Evolutionary conservation across 2,797 vertebrate species (phyloP), one percentile per base, ranked within the genome.

Genomic region (Pempheris klunzingeri): DNA sequence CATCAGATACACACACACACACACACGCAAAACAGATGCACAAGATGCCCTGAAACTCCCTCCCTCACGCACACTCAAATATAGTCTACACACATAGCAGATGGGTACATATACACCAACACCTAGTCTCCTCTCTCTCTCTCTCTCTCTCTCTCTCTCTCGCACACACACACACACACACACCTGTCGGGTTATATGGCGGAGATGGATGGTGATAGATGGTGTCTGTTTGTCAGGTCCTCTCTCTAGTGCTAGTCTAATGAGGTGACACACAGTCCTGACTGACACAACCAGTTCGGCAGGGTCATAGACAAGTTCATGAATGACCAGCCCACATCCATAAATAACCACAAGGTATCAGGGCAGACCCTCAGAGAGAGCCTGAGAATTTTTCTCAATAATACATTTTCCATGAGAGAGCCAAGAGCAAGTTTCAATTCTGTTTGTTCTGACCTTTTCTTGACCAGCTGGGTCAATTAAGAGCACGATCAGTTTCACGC

Each of bases 241-340:
- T 71, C 65, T 77, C 63, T 69, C 59, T 41, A 4, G 69, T 47
- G 34, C 36, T 50, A 24, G 44, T 76, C 71, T 87, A 89, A 87
- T 70, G 82, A 82, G 74, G 64, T 8, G 34, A 75, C 76, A 61
- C 65, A 53, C 70, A 18, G 78, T 64, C 66, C 20, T 77, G 70
- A 70, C 77, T 82, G 72, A 87, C 70, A 81, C 62, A 60, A 80
- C 36, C 77, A 66, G 66, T 57, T 80, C 89, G 58, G 52, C 65
- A 1, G 63, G 82, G 75, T 85, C 78, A 87, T 52, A 78, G 36
- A 67, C 78, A 39, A 63, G 49, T 74, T 84, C 67, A 81, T 70
- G 49, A 85, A 75, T 80, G 60, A 66, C 71, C 82, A 77, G 87
- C 59, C 82, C 55, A 83, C 67, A 86, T 83, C 81, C 74, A 84